Base-by-base conservation (phyloP, 2,888 invertebrate genomes). In the Drosophila koepferae region DNA sequence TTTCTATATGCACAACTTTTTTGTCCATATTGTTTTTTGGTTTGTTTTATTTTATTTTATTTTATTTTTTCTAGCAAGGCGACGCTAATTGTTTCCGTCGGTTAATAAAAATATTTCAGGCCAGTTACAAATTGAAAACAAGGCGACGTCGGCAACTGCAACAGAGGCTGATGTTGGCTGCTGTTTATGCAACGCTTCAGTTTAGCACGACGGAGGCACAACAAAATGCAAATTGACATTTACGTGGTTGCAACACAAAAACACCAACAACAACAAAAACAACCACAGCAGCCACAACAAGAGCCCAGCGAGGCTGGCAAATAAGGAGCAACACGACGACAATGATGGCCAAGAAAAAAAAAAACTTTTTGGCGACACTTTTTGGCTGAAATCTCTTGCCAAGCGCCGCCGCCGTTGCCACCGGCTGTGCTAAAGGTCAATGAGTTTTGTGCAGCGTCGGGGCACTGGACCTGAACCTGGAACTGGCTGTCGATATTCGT, bases 21-120 rank as follows among this genome's bases (percentile, higher is more conserved):
- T 65, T 58, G 49, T 56, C 44, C 49, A 43, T 18, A 18, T 46
- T 53, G 61, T 66, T 56, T 66, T 34, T 40, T 40, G 38, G 38
- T 16, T 40, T 40, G 38, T 16, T 40, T 75, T 51, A 44, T 69
- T 68, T 28, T 49, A 18, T 49, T 43, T 18, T 18, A 38, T 48
- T 28, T 51, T 66, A 23, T 38, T 51, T 62, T 34, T 53, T 59
- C 53, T 71, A 46, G 87, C 72, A 63, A 77, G 86, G 89, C 86
- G 84, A 83, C 89, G 84, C 88, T 91, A 90, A 90, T 91, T 90
- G 91, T 89, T 90, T 91, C 91, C 90, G 91, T 91, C 91, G 88
- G 90, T 85, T 91, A 85, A 88, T 90, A 90, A 89, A 86, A 86
- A 86, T 90, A 90, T 90, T 90, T 88, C 73, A 87, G 79, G 76